Evolutionary conservation across 2,888 invertebrate species (phyloP), one percentile per base, ranked within the genome.

Genomic region (Entomobrya multifasciata): DNA sequence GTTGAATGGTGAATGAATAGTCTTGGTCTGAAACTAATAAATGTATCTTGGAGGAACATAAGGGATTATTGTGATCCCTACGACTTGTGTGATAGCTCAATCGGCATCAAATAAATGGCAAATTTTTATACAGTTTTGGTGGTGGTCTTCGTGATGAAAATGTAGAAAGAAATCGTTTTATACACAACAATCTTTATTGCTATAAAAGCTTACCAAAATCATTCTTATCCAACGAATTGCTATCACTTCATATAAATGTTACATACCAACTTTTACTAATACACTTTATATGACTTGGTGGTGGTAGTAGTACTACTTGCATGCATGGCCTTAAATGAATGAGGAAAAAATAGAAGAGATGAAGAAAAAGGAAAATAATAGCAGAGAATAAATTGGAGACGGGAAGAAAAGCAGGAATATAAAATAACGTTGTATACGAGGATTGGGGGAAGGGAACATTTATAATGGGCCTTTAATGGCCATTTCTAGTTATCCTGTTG

Each of bases 401-500:
- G 70, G 85, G 79, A 79, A 76, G 74, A 13, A 8, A 20, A 74
- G 25, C 8, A 49, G 15, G 57, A 49, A 49, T 30, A 49, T 30
- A 77, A 70, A 78, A 72, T 85, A 78, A 85, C 62, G 79, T 85
- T 80, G 55, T 52, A 65, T 41, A 57, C 60, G 70, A 60, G n/a
- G 62, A n/a, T n/a, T n/a, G 77, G 36, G 72, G 65, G 74, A 86
- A 86, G 79, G 79, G 79, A 86, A 86, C 85, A 86, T 86, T 86
- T 86, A 86, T 86, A 86, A 86, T 79, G 78, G 79, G 22, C 52
- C 79, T 86, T 86, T 86, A 86, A 86, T 86, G 85, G 85, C 79
- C 79, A 79, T 86, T 86, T 72, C 79, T 79, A 86, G 79, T 86
- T 86, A 86, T 86, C 85, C 85, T 86, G 79, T 86, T 85, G 74